These are phyloP conservation scores for Stenotaenia linearis DNA, from an alignment of 2,888 invertebrate genomes.

Conservation along the genomic window DNA sequence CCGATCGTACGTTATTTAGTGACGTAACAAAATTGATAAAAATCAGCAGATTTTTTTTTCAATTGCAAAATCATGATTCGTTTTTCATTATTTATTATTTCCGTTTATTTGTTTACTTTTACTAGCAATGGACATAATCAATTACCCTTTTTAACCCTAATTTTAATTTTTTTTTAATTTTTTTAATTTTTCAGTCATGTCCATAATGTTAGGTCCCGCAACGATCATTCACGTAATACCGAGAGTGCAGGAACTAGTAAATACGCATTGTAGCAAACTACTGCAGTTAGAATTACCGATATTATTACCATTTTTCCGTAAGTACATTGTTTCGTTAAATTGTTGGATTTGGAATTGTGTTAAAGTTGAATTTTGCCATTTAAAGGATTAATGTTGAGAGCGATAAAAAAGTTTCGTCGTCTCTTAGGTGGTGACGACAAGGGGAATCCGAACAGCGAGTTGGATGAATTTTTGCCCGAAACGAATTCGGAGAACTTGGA, in stretches of 20 bases:
- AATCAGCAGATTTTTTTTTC: too few species aligned
- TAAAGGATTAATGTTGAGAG: neutral
- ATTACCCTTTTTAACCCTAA: constrained; percentile 41
- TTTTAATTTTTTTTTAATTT: constrained; percentile 42
- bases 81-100: too few species aligned
- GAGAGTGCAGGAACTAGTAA: neutral
- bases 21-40: too few species aligned
- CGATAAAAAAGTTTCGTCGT: neutral
- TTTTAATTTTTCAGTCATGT: constrained; percentile 42
- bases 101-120: too few species aligned
- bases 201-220: constrained; percentile 45
- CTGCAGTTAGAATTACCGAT: neutral
- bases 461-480: constrained; percentile 44
- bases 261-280: neutral
- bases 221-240: constrained; percentile 42
- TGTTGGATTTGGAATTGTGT: neutral
- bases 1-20: too few species aligned
- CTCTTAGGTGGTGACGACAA: constrained; percentile 34
- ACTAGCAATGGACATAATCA: too few species aligned
- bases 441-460: constrained; percentile 42
- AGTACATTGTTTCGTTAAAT: neutral
- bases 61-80: too few species aligned
- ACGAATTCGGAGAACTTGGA: neutral
- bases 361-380: neutral
- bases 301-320: neutral